phyloP scores from a whole-genome alignment of 53 echinoderm and acorn worm genomes.

The Hippasteria phrygiana region DNA sequence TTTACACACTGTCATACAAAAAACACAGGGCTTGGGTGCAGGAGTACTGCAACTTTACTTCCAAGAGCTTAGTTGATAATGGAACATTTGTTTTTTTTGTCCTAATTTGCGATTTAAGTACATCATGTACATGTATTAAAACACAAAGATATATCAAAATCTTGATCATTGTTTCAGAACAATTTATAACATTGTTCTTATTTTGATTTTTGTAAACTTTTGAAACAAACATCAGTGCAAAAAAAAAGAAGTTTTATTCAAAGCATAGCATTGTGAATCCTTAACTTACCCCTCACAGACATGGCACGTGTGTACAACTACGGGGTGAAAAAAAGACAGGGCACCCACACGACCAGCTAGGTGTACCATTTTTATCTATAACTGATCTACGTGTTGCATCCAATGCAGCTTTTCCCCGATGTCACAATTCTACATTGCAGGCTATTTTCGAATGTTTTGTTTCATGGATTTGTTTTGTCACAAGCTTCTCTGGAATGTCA shows the following conservation, averaged over 20 bases:
- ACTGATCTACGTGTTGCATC: not conserved
- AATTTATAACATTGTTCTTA: too few relatives aligned
- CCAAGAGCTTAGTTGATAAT: too few relatives aligned
- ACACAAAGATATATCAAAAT: too few relatives aligned
- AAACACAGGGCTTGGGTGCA: too few relatives aligned
- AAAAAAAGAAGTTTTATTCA: not conserved
- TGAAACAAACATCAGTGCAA: too few relatives aligned
- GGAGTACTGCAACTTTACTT: too few relatives aligned
- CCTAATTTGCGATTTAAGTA: too few relatives aligned
- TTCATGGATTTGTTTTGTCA: not conserved
- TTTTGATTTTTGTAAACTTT: too few relatives aligned
- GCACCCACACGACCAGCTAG: slow-evolving; percentile 51
- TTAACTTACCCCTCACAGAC: slow-evolving; percentile 76
- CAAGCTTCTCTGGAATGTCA: not conserved
- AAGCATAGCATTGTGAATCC: not conserved
- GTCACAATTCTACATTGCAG: not conserved
- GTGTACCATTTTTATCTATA: slow-evolving; percentile 16
- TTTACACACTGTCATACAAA: too few relatives aligned
- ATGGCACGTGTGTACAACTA: slow-evolving; percentile 98
- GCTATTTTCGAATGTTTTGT: not conserved
- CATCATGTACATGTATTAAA: too few relatives aligned
- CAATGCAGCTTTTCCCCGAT: not conserved
- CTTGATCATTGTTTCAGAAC: too few relatives aligned
- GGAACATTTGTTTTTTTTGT: too few relatives aligned
- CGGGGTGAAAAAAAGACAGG: slow-evolving; percentile 90